Evolutionary conservation across 2,113 vertebrate species (phyloP).

Genomic region (Dolichotis patagonum): DNA sequence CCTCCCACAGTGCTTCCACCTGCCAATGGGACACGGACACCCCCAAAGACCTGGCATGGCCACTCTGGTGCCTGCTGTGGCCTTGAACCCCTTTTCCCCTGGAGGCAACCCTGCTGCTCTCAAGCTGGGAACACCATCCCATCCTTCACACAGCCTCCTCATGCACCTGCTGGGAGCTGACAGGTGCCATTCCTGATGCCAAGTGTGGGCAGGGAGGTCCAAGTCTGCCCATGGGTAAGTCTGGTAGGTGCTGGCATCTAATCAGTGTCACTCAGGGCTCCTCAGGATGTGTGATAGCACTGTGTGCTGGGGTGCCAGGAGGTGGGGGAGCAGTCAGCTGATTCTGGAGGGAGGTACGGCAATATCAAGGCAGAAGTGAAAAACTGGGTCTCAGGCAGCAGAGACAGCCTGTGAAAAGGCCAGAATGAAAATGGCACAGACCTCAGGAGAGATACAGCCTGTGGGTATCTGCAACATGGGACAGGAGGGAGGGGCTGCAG

Average conservation of each 20-base stretch:
- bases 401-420: neutral
- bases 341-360: too few relatives aligned
- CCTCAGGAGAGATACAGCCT: neutral
- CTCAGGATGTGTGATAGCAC: too few relatives aligned
- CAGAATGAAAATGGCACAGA: neutral
- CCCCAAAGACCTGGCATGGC: neutral
- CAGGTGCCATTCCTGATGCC: neutral
- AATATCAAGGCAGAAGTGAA: too few relatives aligned
- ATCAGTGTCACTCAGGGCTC: neutral
- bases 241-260: fast-evolving
- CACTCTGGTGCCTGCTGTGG: neutral
- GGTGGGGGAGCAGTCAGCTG: neutral
- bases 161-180: neutral
- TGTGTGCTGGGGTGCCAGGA: neutral
- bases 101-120: neutral
- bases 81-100: neutral
- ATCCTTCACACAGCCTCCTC: neutral
- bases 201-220: fast-evolving
- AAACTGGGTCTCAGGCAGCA: neutral
- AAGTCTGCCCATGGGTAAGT: neutral
- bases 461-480: neutral
- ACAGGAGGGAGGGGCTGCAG: fast-evolving
- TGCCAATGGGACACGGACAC: neutral
- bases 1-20: neutral
- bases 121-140: neutral